Evolutionary conservation across 2,797 vertebrate genomes (phyloP), one percentile per base, ranked within the genome.

Genomic region (Pyrocephalus nanus): DNA sequence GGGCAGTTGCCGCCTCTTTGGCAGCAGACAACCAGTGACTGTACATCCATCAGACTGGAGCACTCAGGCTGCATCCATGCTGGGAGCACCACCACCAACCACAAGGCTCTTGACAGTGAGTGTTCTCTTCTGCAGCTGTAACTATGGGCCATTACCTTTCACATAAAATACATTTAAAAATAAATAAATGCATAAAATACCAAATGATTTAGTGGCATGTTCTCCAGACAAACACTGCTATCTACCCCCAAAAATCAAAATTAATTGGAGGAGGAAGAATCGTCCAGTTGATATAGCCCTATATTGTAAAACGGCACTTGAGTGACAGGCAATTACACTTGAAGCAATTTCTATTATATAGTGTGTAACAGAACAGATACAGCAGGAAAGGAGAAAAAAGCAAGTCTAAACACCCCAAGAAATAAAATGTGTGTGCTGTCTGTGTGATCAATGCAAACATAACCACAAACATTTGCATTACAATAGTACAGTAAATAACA

Each of bases 401-500:
- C 21, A 88, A 75, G 45, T 60, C 53, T 89, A 93, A 86, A 92
- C 48, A 74, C 1, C 1, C 0, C 66, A 86, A 92, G 79, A 87
- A 96, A 77, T 58, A 91, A 95, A 92, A 91, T 72, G 70, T 81
- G 82, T 86, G 85, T 34, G 11, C 34, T 54, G 34, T 30, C 76
- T 91, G 38, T 77, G 79, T 61, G 82, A 93, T 92, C 91, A 88
- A 86, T 77, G 79, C 57, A 95, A 96, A 93, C 42, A 51, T 38
- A 90, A 88, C 82, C 85, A 83, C 87, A 92, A 90, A 80, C n/a
- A 95, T 95, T 90, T 96, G 76, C 93, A 96, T 92, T 54, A 95
- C 69, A 96, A 96, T 92, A 80, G 61, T 21, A 72, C 85, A 92
- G 84, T 83, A 96, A 95, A 95, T 94, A 95, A 93, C 65, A 53